Evolutionary conservation across 2,797 vertebrate species (phyloP).

Genomic region (Orientallactaga sibirica): DNA sequence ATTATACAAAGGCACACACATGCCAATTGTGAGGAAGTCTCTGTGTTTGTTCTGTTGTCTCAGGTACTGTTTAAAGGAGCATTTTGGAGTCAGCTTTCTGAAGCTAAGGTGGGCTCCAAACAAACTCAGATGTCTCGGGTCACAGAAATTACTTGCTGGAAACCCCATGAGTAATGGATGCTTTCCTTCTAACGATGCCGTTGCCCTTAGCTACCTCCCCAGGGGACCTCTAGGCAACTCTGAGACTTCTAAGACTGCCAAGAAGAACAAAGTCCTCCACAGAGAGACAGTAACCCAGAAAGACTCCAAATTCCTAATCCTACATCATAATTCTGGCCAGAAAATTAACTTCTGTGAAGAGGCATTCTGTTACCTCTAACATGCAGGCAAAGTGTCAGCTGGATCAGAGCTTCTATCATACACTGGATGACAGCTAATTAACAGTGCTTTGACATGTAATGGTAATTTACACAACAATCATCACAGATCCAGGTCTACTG

Average conservation of each 20-base stretch:
- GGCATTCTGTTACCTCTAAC: neutral
- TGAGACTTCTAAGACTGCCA: neutral
- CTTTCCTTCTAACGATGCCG: neutral
- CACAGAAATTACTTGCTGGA: neutral
- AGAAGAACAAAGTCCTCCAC: neutral
- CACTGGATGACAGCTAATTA: neutral
- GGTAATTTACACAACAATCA: neutral
- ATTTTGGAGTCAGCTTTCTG: neutral
- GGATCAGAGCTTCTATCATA: constrained; percentile 10
- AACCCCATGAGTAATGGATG: neutral
- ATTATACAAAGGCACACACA: neutral
- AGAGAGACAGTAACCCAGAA: neutral
- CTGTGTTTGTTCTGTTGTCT: constrained; percentile 9
- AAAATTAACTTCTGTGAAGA: neutral
- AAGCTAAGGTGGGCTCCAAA: neutral
- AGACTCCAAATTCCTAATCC: constrained; percentile 18
- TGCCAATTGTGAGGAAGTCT: neutral
- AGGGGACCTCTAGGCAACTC: neutral
- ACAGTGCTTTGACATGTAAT: neutral
- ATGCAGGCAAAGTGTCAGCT: neutral
- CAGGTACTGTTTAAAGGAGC: neutral
- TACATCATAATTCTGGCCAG: neutral
- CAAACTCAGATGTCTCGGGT: neutral
- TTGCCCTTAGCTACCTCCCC: neutral
- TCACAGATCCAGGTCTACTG: neutral